phyloP scores from a whole-genome alignment of 2,113 vertebrate genomes.

The Syrrhaptes paradoxus region DNA sequence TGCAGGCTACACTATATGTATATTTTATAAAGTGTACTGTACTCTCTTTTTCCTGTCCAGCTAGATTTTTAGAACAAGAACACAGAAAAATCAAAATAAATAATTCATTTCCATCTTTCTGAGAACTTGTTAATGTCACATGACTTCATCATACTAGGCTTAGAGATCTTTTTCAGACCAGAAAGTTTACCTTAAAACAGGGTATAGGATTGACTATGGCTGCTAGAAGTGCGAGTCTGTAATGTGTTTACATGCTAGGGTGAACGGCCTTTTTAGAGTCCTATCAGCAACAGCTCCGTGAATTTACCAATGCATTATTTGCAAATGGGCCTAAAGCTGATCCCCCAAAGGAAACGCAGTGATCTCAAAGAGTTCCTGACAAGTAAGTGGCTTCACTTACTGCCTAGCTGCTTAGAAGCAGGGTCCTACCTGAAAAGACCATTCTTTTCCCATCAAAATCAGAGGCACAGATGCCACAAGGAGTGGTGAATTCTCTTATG shows the following conservation, averaged over 20 bases:
- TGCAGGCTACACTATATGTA: background rate
- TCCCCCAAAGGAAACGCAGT: background rate
- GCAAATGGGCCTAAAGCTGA: background rate
- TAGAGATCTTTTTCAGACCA: background rate
- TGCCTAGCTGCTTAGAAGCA: background rate
- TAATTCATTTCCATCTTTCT: background rate
- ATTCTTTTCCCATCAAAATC: background rate
- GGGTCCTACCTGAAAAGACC: background rate
- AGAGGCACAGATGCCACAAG: background rate
- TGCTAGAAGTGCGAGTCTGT: background rate
- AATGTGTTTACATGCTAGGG: background rate
- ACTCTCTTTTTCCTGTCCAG: background rate
- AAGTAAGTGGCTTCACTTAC: background rate
- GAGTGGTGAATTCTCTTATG: background rate
- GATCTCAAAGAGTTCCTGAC: background rate
- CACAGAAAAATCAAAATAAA: background rate
- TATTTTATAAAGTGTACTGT: background rate
- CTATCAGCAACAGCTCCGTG: background rate
- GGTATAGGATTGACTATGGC: background rate
- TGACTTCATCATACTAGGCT: background rate
- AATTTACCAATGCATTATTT: background rate
- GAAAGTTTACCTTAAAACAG: background rate
- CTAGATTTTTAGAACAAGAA: background rate
- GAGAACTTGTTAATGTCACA: background rate
- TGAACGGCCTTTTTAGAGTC: background rate